These are phyloP conservation scores for Zapornia atra DNA, from an alignment of 2,113 vertebrate species.

Conservation along the genomic window DNA sequence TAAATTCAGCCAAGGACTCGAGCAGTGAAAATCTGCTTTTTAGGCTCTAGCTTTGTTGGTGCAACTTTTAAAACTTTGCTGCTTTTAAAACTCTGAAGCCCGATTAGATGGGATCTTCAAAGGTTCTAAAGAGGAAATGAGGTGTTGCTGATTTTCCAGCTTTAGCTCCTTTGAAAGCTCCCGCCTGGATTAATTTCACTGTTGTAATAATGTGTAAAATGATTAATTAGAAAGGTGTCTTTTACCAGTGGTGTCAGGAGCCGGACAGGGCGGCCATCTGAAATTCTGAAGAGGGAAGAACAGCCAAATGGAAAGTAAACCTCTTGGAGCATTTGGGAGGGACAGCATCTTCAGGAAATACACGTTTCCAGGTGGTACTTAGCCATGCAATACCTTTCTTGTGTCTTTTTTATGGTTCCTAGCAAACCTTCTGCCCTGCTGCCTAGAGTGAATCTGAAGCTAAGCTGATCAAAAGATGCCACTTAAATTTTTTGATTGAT, in stretches of 20 bases:
- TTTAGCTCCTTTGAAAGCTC: not conserved
- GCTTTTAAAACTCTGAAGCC: not conserved
- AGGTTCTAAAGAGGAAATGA: not conserved
- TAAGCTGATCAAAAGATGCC: not conserved
- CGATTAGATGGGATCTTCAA: not conserved
- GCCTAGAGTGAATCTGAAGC: not conserved
- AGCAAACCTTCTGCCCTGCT: not conserved
- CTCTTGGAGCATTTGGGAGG: not conserved
- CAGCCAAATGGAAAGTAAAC: not conserved
- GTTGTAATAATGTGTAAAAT: not conserved
- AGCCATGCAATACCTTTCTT: not conserved
- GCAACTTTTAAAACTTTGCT: not conserved
- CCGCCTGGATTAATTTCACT: not conserved
- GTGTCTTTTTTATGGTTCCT: not conserved
- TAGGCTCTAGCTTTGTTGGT: not conserved
- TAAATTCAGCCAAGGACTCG: not conserved
- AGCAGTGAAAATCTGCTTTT: not conserved
- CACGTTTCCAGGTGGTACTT: not conserved
- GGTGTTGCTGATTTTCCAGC: not conserved
- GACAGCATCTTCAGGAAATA: not conserved
- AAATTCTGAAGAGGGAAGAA: not conserved
- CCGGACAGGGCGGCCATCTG: fast-evolving
- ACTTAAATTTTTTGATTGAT: not conserved
- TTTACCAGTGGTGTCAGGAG: not conserved
- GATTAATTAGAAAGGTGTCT: not conserved